Evolutionary conservation across 2,888 invertebrate genomes (phyloP).

Genomic region (Scaptomyza tumidula): DNA sequence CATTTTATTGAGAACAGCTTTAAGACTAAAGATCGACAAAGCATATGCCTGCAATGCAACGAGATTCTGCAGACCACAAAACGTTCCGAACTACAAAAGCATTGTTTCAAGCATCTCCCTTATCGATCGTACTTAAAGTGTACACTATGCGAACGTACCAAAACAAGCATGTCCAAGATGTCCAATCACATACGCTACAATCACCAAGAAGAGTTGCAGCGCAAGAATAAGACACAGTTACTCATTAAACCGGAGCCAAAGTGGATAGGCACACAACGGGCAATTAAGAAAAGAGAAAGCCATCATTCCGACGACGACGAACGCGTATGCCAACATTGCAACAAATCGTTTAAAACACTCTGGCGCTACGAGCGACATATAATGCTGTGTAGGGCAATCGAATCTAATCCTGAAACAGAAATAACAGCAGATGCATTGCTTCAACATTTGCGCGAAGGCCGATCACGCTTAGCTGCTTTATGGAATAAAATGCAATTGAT

Average conservation of each 20-base stretch:
- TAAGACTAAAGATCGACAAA: conserved; percentile 58
- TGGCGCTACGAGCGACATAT: conserved; percentile 57
- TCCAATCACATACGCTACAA: conserved; percentile 74
- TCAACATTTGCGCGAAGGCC: conserved; percentile 52
- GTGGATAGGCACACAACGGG: conserved; percentile 19
- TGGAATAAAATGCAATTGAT: conserved; percentile 42
- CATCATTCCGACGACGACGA: conserved; percentile 24
- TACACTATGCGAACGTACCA: conserved; percentile 73
- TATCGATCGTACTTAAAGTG: conserved; percentile 80
- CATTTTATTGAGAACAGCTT: conserved; percentile 75
- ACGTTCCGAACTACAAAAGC: conserved; percentile 72
- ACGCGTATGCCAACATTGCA: conserved; percentile 60
- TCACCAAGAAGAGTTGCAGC: conserved; percentile 63
- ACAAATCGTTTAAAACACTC: conserved; percentile 59
- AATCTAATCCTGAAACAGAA: background rate
- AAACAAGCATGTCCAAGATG: conserved; percentile 81
- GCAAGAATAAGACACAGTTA: conserved; percentile 55
- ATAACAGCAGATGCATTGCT: conserved; percentile 39
- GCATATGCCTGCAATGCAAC: conserved; percentile 68
- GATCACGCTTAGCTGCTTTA: conserved; percentile 50
- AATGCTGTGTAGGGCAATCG: conserved; percentile 24
- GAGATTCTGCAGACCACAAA: conserved; percentile 66
- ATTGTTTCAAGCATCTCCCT: conserved; percentile 80
- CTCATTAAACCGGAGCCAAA: conserved; percentile 65
- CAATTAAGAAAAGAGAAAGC: background rate